Evolutionary conservation across 2,888 invertebrate genomes (phyloP), one percentile per base, ranked within the genome.

Genomic region (Ophioninae sp.): DNA sequence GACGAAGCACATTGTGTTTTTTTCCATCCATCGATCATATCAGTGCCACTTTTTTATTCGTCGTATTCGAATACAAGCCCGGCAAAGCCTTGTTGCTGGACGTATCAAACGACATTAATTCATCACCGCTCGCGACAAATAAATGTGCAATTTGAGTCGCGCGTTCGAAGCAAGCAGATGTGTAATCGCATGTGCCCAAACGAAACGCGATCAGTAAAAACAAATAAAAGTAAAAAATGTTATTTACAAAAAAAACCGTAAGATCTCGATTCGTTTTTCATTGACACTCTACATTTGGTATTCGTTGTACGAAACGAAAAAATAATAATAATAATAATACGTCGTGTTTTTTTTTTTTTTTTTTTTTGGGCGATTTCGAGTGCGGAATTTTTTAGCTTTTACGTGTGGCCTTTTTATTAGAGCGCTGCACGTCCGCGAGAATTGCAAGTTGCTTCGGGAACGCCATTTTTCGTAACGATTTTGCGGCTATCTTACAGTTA

Each of bases 381-480:
- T 1, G 30, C 62, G 23, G 44, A 20, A 67, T 67, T 67, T 67
- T 67, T 41, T 0, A 59, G 20, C 59, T 7, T 6, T 59, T 10
- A 20, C 21, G 50, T 6, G 13, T 59, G 20, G 8, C 20, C 0
- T 56, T 69, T 7, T 8, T n/a, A 69, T 23, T 10, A 10, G 50
- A 10, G 50, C 17, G 50, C 10, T 59, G 20, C 21, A 21, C 8
- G 13, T 50, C 50, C 17, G 50, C 50, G 50, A 17, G 50, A 50
- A 59, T 20, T 59, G 2, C 59, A 62, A 77, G 56, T 77, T 61
- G 44, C 69, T 20, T 44, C 10, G 37, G 17, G 39, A 21, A 56
- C 50, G 39, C 64, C 21, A 68, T 61, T 74, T 80, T 74, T 79
- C 59, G 61, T 61, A 62, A 56, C 68, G 61, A 69, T 50, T 50